phyloP scores from a whole-genome alignment of 2,113 vertebrate species.

The Pipra filicauda region DNA sequence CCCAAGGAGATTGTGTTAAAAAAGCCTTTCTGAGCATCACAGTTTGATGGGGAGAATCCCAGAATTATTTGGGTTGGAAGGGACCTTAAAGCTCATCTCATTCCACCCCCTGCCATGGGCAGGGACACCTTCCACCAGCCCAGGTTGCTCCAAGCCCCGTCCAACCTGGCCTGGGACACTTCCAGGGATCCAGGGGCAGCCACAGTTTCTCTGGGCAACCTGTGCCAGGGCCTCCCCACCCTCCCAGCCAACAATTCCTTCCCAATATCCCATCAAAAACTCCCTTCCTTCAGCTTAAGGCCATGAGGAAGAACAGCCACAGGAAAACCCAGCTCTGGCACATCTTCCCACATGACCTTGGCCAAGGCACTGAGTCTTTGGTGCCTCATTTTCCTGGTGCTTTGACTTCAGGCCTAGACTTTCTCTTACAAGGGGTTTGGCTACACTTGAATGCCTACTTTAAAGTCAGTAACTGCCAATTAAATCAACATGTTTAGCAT shows the following conservation, averaged over 20 bases:
- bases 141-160: fast-evolving
- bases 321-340: neutral
- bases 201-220: neutral
- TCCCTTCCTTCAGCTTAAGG: neutral
- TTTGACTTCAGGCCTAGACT: neutral
- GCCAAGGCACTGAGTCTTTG: neutral
- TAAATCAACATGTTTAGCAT: conserved; percentile 58
- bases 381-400: neutral
- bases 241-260: fast-evolving
- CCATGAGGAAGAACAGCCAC: neutral
- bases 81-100: fast-evolving
- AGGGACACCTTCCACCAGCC: fast-evolving
- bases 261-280: fast-evolving
- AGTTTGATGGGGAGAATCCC: neutral
- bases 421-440: neutral
- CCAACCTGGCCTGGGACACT: neutral
- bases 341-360: neutral
- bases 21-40: neutral
- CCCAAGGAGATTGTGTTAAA: neutral
- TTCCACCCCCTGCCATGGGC: neutral
- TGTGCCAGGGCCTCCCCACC: neutral
- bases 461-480: conserved; percentile 49
- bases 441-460: conserved; percentile 4
- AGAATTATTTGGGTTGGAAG: neutral
- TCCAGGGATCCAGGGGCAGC: neutral